These are phyloP conservation scores for Vanessa tameamea DNA, from an alignment of 1,140 invertebrate species.

Conservation along the genomic window DNA sequence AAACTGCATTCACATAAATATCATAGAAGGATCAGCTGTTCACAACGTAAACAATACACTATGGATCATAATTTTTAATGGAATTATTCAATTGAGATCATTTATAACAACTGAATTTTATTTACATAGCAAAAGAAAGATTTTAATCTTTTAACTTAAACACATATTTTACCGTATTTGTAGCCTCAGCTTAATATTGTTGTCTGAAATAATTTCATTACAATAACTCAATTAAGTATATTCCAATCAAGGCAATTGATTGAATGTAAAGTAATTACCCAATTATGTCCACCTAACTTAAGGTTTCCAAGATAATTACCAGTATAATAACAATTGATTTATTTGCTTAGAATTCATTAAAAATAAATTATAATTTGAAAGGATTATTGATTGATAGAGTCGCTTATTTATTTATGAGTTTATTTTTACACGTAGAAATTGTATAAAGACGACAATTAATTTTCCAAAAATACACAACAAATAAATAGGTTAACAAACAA, in stretches of 20 bases:
- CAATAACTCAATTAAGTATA: constrained; percentile 11
- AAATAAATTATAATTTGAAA: background rate
- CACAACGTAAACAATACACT: no score
- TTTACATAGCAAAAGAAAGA: no score
- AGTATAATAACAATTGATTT: constrained; percentile 13
- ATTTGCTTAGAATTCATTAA: background rate
- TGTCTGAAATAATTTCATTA: background rate
- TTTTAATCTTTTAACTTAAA: no score
- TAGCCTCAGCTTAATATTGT: background rate
- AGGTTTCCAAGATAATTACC: constrained; percentile 15
- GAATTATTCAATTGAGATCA: no score
- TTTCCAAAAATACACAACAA: no score
- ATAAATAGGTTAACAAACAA: no score
- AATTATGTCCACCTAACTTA: constrained; percentile 23
- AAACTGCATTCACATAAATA: no score
- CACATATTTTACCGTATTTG: background rate
- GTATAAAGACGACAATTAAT: no score
- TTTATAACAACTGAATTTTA: no score
- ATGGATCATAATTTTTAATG: no score
- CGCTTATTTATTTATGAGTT: background rate
- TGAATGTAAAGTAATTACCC: constrained; percentile 19
- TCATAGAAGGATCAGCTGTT: no score
- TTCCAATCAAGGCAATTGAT: constrained; percentile 15
- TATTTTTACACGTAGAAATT: background rate
- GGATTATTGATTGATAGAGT: background rate